Percentiles rank a stretch among this genome's conserved stretches.
Evolutionary conservation across 2,888 invertebrate genomes (phyloP).

Genomic region (Chloroclystis v-ata): DNA sequence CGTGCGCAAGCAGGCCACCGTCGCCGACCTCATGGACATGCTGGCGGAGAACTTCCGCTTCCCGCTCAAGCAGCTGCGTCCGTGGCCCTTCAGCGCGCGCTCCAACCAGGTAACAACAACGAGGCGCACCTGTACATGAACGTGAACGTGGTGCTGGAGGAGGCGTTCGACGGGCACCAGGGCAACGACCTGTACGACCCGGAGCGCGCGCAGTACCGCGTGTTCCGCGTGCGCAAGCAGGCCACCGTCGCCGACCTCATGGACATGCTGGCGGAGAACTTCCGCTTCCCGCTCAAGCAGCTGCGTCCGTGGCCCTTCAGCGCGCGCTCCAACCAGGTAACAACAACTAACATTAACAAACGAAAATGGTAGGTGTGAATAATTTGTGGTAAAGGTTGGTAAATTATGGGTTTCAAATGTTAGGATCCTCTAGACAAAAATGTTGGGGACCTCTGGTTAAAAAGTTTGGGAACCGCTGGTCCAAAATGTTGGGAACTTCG

Average conservation of each 20-base stretch:
- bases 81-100: conserved; percentile 94
- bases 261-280: conserved; percentile 90
- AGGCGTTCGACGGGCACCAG: background rate
- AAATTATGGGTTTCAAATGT: too few species aligned
- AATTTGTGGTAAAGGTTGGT: too few species aligned
- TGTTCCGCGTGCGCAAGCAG: conserved; percentile 93
- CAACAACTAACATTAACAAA: too few species aligned
- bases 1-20: conserved; percentile 91
- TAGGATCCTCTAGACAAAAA: too few species aligned
- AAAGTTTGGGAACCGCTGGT: too few species aligned
- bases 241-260: conserved; percentile 91
- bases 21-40: conserved; percentile 91
- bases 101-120: conserved; percentile 89
- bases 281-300: conserved; percentile 92
- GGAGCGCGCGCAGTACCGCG: conserved; percentile 80
- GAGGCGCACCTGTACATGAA: conserved; percentile 98
- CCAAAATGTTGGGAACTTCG: too few species aligned
- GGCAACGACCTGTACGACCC: background rate
- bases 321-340: conserved; percentile 87
- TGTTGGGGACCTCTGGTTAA: too few species aligned
- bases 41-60: conserved; percentile 93
- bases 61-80: conserved; percentile 90
- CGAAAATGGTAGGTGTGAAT: too few species aligned
- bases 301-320: conserved; percentile 96
- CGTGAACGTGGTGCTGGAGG: conserved; percentile 64